phyloP scores from a whole-genome alignment of 2,797 vertebrate species.

The Phataginus tetradactyla region DNA sequence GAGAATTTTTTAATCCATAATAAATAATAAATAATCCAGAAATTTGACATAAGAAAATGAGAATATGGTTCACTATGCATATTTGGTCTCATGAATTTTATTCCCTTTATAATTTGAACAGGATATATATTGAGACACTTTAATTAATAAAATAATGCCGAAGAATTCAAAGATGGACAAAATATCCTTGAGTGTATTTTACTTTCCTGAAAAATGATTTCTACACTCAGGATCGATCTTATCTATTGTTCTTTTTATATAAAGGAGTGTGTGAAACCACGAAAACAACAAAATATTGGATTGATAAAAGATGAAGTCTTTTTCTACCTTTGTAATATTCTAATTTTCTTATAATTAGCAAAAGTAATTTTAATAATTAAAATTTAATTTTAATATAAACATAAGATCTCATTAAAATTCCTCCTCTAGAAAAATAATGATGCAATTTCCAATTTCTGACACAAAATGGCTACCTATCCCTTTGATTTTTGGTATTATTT shows the following conservation, averaged over 20 bases:
- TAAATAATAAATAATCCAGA: neutral
- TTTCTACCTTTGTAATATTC: neutral
- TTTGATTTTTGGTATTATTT: slow-evolving; percentile 27
- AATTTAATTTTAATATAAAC: slow-evolving; percentile 59
- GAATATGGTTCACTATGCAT: neutral
- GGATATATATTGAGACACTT: neutral
- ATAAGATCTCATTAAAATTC: slow-evolving; percentile 42
- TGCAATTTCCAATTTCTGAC: slow-evolving; percentile 23
- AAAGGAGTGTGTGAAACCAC: neutral
- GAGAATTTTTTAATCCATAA: neutral
- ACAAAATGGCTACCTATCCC: neutral
- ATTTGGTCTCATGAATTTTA: neutral
- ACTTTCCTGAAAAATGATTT: neutral
- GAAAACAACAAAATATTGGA: neutral
- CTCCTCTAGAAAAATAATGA: slow-evolving; percentile 4
- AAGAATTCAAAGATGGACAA: neutral
- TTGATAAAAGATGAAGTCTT: neutral
- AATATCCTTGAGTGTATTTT: neutral
- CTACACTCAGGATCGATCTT: neutral
- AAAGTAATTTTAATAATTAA: slow-evolving; percentile 64
- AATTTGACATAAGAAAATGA: neutral
- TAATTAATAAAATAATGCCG: neutral
- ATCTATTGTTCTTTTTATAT: neutral
- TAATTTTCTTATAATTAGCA: slow-evolving; percentile 48
- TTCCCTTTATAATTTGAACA: neutral